These are phyloP conservation scores for Prionailurus viverrinus DNA, from an alignment of 2,113 vertebrate species.

Conservation along the genomic window DNA sequence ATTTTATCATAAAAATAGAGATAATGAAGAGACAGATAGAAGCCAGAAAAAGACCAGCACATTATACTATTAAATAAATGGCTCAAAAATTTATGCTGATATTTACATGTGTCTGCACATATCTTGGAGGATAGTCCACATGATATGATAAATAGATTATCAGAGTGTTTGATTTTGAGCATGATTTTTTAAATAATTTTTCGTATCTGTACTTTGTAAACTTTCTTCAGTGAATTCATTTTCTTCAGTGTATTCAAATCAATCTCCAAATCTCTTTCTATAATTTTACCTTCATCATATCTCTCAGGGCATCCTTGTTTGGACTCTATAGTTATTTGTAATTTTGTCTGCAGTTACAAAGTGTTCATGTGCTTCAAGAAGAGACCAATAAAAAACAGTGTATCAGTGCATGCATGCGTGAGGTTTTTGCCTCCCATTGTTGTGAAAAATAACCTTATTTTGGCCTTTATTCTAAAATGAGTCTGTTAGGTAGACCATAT, in stretches of 20 bases:
- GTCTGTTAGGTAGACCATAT: background rate
- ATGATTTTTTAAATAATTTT: constrained; percentile 17
- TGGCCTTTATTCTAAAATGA: constrained; percentile 1
- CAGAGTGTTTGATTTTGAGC: background rate
- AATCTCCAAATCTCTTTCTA: background rate
- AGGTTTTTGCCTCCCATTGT: background rate
- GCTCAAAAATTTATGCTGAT: background rate
- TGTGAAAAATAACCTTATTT: background rate
- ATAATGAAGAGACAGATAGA: background rate
- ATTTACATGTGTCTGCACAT: background rate
- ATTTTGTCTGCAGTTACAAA: background rate
- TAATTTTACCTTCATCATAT: background rate
- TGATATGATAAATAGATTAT: background rate
- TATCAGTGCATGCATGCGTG: background rate
- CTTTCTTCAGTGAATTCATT: background rate
- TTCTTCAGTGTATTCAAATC: background rate
- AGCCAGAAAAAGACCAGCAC: background rate
- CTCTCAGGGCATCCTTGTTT: background rate
- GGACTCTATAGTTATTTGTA: background rate
- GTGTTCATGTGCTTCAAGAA: background rate
- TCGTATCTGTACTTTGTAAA: background rate
- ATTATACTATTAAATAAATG: background rate
- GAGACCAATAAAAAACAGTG: background rate
- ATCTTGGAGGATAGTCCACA: background rate
- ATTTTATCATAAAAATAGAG: background rate